Evolutionary conservation across 2,888 invertebrate species (phyloP).

Genomic region (Nephrotoma guestfalica): DNA sequence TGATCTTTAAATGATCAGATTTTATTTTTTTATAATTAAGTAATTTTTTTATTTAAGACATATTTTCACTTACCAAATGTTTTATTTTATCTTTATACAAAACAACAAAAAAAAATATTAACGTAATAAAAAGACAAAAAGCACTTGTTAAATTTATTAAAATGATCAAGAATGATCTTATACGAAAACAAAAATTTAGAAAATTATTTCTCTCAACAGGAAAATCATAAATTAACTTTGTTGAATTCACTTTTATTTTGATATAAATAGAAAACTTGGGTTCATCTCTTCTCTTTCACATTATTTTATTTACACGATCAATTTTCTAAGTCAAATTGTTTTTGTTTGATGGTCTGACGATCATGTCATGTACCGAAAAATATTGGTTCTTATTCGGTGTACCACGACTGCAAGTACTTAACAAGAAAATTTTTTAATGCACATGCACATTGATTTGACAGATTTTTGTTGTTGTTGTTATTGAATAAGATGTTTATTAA

Average conservation of each 20-base stretch:
- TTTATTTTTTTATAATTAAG: not conserved
- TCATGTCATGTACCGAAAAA: not conserved
- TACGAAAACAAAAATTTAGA: not conserved
- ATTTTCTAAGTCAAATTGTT: not conserved
- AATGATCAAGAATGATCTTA: not conserved
- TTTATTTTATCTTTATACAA: not conserved
- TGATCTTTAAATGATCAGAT: not conserved
- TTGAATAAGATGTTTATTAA: not conserved
- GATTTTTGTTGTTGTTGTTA: not conserved
- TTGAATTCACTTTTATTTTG: not conserved
- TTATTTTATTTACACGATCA: not conserved
- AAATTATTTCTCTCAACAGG: not conserved
- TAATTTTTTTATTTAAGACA: no score
- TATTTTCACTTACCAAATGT: not conserved
- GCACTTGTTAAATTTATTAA: not conserved
- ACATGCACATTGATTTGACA: not conserved
- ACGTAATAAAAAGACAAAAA: not conserved
- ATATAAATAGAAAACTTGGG: not conserved
- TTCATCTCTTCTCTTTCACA: not conserved
- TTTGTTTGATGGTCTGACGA: not conserved
- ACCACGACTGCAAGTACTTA: not conserved
- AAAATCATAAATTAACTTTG: not conserved
- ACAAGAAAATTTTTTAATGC: not conserved
- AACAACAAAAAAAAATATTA: not conserved
- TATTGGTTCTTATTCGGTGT: not conserved